Percentiles rank a stretch among this genome's conserved stretches.
Evolutionary conservation across 2,113 vertebrate species (phyloP).

Genomic region (Ascaphus truei): DNA sequence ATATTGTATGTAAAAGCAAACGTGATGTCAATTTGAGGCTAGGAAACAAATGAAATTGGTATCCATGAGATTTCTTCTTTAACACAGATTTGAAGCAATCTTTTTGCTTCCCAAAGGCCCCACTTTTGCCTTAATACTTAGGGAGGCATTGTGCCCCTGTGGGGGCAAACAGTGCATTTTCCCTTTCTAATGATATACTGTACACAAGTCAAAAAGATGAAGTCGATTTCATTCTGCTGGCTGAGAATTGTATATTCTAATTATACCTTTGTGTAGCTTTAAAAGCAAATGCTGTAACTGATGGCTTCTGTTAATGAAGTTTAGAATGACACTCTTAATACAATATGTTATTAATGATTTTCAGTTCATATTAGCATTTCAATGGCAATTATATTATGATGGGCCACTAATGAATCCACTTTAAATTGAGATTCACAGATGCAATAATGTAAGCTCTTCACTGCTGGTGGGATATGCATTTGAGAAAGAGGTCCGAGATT

Average conservation of each 20-base stretch:
- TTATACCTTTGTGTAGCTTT: slow-evolving; percentile 24
- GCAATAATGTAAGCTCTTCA: slow-evolving; percentile 1
- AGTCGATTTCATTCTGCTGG: not conserved
- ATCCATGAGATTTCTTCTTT: too few species aligned
- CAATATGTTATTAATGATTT: slow-evolving; percentile 28
- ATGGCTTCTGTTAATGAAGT: slow-evolving; percentile 7
- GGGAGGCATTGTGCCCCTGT: not conserved
- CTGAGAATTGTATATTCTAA: not conserved
- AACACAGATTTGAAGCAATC: too few species aligned
- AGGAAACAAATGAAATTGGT: too few species aligned
- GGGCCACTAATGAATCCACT: not conserved
- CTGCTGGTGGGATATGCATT: too few species aligned
- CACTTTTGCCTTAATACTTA: not conserved
- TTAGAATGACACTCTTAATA: slow-evolving; percentile 20
- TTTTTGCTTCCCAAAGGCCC: not conserved
- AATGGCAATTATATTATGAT: slow-evolving; percentile 1
- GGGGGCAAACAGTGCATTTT: not conserved
- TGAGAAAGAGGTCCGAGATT: too few species aligned
- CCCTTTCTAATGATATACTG: not conserved
- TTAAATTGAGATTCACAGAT: not conserved
- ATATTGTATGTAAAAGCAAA: too few species aligned
- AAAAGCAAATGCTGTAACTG: slow-evolving; percentile 7
- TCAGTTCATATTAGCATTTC: not conserved
- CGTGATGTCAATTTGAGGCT: too few species aligned
- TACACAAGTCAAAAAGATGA: not conserved